Conservation (phyloP, 1,140 invertebrate genomes). For the Harpegnathos saltator region DNA sequence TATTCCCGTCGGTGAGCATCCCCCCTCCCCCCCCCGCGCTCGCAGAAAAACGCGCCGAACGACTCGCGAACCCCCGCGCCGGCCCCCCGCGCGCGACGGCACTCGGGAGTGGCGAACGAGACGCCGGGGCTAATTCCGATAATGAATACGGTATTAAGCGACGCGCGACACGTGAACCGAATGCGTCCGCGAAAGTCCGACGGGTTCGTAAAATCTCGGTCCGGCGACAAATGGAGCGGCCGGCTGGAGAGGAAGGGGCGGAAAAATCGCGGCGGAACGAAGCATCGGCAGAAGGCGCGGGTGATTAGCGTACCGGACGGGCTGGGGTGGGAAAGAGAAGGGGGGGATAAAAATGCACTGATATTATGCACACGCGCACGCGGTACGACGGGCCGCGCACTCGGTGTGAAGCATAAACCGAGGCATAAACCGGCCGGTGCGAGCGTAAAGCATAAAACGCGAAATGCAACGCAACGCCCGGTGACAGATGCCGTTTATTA, state of each 20-base stretch:
- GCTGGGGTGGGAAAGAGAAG: conserved; percentile 18
- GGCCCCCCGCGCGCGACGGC: too few relatives aligned
- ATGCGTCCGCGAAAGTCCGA: not conserved
- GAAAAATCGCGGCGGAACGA: conserved; percentile 65
- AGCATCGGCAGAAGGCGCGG: conserved; percentile 47
- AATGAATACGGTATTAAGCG: conserved; percentile 64
- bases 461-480: conserved; percentile 81
- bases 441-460: conserved; percentile 82
- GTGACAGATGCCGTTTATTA: conserved; percentile 85
- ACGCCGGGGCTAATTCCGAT: conserved; percentile 62
- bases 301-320: conserved; percentile 65
- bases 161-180: conserved; percentile 20
- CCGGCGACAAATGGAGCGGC: conserved; percentile 16
- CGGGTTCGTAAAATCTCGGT: conserved; percentile 64
- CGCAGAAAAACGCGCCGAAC: conserved; percentile 12
- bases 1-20: conserved; percentile 50
- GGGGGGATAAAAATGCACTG: conserved; percentile 58
- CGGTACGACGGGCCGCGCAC: conserved; percentile 66
- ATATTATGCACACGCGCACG: conserved; percentile 64
- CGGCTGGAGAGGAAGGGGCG: too few relatives aligned
- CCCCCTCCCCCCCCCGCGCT: too few relatives aligned
- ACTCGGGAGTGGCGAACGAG: not conserved
- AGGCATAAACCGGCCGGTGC: conserved; percentile 79
- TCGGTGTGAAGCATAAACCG: conserved; percentile 84
- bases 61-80: not conserved